Evolutionary conservation across 2,797 vertebrate species (phyloP).

Genomic region (Sandelia bainsii): DNA sequence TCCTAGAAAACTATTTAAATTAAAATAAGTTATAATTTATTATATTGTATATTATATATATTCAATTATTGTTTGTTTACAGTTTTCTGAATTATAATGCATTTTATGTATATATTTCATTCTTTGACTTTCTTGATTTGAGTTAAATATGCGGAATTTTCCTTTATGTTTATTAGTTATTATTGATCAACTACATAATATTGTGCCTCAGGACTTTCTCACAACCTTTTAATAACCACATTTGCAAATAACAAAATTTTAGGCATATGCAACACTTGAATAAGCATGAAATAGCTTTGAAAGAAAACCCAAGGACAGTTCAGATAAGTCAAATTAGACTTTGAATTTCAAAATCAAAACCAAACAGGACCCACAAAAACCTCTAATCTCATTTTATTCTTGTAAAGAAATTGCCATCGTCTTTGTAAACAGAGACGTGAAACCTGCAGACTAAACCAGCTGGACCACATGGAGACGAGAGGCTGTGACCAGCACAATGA

Average conservation of each 20-base stretch:
- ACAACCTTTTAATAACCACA: background rate
- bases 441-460: slow-evolving; percentile 63
- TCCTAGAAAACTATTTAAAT: too few species aligned
- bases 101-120: too few species aligned
- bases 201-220: too few species aligned
- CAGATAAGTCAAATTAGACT: background rate
- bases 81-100: too few species aligned
- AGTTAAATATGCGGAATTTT: too few species aligned
- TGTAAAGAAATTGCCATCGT: background rate
- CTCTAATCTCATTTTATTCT: background rate
- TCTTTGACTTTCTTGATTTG: too few species aligned
- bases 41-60: too few species aligned
- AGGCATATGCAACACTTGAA: too few species aligned
- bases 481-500: slow-evolving; percentile 19
- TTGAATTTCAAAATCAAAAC: background rate
- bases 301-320: background rate
- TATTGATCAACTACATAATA: background rate
- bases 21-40: too few species aligned
- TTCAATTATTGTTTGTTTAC: too few species aligned
- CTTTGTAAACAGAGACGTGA: slow-evolving; percentile 20
- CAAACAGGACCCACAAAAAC: background rate
- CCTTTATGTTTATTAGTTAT: too few species aligned
- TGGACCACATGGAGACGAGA: slow-evolving; percentile 47
- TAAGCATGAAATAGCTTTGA: background rate
- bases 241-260: too few species aligned